Evolutionary conservation across 2,113 vertebrate species (phyloP), one percentile per base, ranked within the genome.

Genomic region (Tamias sibiricus): DNA sequence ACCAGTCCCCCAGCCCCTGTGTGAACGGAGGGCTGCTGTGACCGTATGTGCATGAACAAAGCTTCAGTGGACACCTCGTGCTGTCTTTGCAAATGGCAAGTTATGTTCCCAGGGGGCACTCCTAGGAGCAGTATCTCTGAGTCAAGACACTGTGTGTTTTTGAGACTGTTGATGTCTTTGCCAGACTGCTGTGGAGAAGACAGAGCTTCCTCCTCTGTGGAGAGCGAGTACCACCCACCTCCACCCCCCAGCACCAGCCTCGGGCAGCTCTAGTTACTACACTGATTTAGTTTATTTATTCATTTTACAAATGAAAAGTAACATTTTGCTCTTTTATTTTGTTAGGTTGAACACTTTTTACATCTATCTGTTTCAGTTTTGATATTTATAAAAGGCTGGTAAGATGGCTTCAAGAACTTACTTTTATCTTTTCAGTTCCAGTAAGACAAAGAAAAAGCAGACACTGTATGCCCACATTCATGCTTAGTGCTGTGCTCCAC

Each of bases 301-400:
- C 24, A 69, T 66, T 47, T 54, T 44, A 49, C 72, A 83, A 54
- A n/a, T 83, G 44, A n/a, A 79, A 94, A 90, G 9, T 52, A 16
- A 17, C 74, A 28, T 17, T 87, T 77, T 59, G 75, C 64, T 62
- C 17, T 82, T 83, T 68, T 37, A 54, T 22, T 42, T 93, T 47
- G n/a, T 59, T 52, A 83, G 42, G 52, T 28, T 40, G 9, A 28
- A 54, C 52, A 42, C 30, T 49, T 69, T 72, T 90, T 68, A 42
- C 28, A 47, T 32, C 52, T 87, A 87, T 71, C 52, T 90, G 17
- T 90, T 91, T 84, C 37, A 37, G 40, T 76, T 72, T 66, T 95
- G 28, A 35, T 94, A 74, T 68, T 90, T 87, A 44, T 42, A 4
- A 72, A 62, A 72, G 44, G 19, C 8, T 91, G 92, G 35, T 62